Evolutionary conservation across 2,888 invertebrate genomes (phyloP).

Genomic region (Rosalia funebris): DNA sequence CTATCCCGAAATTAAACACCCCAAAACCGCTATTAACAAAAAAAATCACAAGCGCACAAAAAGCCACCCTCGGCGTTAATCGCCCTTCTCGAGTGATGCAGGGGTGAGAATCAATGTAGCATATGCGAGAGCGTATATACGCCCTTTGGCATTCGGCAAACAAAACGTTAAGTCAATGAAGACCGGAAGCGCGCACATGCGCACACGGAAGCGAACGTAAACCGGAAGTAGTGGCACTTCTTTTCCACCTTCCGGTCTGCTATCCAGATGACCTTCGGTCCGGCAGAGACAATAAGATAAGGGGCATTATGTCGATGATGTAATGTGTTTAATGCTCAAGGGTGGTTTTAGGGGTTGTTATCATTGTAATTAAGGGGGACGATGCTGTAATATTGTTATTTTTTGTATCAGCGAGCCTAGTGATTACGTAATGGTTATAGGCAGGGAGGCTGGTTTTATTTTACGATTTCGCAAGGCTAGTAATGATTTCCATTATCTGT

Average conservation of each 20-base stretch:
- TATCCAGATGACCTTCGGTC: constrained; percentile 37
- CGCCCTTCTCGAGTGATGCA: constrained; percentile 40
- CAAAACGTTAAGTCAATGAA: constrained; percentile 58
- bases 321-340: constrained; percentile 45
- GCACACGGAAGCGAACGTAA: constrained; percentile 42
- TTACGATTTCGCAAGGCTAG: too few relatives aligned
- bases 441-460: too few relatives aligned
- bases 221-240: constrained; percentile 47
- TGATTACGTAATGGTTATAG: too few relatives aligned
- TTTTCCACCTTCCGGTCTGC: constrained; percentile 42
- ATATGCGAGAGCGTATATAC: constrained; percentile 43
- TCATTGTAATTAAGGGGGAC: constrained; percentile 45
- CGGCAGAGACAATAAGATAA: constrained; percentile 36
- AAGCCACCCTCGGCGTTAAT: constrained; percentile 38
- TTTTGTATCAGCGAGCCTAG: neutral
- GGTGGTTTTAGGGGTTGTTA: constrained; percentile 47
- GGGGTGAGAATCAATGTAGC: constrained; percentile 55
- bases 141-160: constrained; percentile 32
- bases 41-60: constrained; percentile 49
- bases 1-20: constrained; percentile 54
- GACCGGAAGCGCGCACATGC: constrained; percentile 56
- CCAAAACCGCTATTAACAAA: constrained; percentile 55
- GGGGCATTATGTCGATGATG: constrained; percentile 33
- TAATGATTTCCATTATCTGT: too few relatives aligned
- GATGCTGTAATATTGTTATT: constrained; percentile 20